Conservation (phyloP, 2,888 invertebrate genomes). For the Anoplius nigerrimus region DNA sequence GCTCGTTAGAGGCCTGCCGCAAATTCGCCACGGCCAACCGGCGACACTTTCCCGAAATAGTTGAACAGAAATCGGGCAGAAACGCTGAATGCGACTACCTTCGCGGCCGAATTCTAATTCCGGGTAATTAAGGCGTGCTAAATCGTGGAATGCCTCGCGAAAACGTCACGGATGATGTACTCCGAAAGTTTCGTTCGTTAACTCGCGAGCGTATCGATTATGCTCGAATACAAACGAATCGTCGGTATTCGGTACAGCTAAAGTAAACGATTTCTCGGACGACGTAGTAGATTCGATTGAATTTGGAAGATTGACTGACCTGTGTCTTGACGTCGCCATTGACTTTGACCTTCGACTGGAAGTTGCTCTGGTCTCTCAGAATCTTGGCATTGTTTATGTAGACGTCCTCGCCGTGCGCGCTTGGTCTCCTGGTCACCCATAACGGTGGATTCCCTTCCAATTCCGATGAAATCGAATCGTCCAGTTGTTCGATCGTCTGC, state of each 20-base stretch:
- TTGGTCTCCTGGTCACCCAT: slow-evolving; percentile 85
- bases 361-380: slow-evolving; percentile 81
- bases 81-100: slow-evolving; percentile 30
- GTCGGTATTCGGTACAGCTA: no score
- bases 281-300: no score
- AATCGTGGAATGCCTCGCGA: slow-evolving; percentile 25
- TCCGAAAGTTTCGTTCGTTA: no score
- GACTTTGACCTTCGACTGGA: slow-evolving; percentile 78
- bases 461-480: slow-evolving; percentile 85
- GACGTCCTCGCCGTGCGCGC: slow-evolving; percentile 79
- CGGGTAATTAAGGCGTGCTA: slow-evolving; percentile 36
- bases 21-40: slow-evolving; percentile 19
- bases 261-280: no score
- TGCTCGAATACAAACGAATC: no score
- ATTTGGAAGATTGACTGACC: slow-evolving; percentile 71
- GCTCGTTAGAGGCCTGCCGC: slow-evolving; percentile 59
- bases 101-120: slow-evolving; percentile 31
- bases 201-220: no score
- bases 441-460: slow-evolving; percentile 90
- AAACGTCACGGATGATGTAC: no score
- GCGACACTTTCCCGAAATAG: slow-evolving; percentile 1
- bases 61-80: slow-evolving; percentile 37
- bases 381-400: slow-evolving; percentile 92
- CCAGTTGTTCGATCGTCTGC: slow-evolving; percentile 82
- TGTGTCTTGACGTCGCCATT: slow-evolving; percentile 77